Base-by-base conservation (phyloP, 2,888 invertebrate species). In the Acholoe squamosa region DNA sequence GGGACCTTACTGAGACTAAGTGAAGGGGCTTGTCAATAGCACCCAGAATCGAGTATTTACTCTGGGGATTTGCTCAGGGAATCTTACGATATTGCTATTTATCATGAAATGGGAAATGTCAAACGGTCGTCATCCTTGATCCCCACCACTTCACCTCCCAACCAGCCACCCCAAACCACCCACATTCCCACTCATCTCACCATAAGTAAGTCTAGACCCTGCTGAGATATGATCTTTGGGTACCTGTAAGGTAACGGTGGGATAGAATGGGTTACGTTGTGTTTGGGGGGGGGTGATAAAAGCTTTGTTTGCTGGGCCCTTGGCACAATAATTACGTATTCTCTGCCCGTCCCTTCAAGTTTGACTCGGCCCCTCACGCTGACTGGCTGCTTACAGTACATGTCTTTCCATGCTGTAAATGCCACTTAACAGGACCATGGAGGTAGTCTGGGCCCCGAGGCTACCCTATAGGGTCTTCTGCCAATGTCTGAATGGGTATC, bases 311-410 rank as follows among this genome's bases (percentile, higher is more conserved):
- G 84, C 84, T 16, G 5, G 84, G n/a, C 43, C 34, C 51, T 84
- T 84, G 84, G 51, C 51, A 84, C 51, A 84, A 43, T 84, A 84
- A 84, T 84, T 84, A 43, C 22, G 34, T 84, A 84, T 84, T 84
- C 84, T 51, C 51, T 22, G 19, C 84, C 43, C 84, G 84, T 84
- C 34, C 84, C 51, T 16, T 19, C 34, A 31, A 5, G 84, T 84
- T 84, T 84, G 84, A 84, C 84, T 84, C 84, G 22, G 28, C 34
- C 84, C 31, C 34, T 84, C 43, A 84, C 43, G 43, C 34, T 19
- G 43, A 22, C 84, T 84, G 43, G 33, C 34, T 43, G 10, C 25
- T 22, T 10, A 84, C 84, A 84, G 22, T 33, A 51, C 43, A 28
- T 84, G 84, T 43, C 84, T 51, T 25, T 51, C 34, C 43, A 84